Base-by-base conservation (phyloP, 2,113 vertebrate genomes). In the Notiomystis cincta region DNA sequence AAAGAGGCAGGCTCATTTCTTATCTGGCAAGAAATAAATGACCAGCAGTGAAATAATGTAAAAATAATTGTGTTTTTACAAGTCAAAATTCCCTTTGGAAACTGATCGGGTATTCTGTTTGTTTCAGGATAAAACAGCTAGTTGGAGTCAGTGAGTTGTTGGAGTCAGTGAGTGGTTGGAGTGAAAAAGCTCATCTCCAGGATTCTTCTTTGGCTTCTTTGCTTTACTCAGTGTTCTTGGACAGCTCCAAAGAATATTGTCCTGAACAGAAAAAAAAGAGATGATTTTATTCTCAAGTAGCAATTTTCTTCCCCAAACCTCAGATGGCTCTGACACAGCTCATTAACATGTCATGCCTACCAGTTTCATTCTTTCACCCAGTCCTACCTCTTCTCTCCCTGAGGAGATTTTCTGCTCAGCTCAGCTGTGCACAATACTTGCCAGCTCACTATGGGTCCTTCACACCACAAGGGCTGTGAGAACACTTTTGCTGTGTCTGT, bases 321-420 rank as follows among this genome's bases (percentile, higher is more conserved):
- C 92, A 94, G 80, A 93, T 95, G 92, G 79, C 71, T 89, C 37
- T 83, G 92, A 75, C 64, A 90, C 88, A 92, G 71, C 51, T 94
- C 92, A 95, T 96, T 96, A 92, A 58, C 71, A 33, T 62, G 60
- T 31, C 85, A 87, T 70, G 87, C 72, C 27, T 56, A 96, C 16
- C 10, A 53, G 66, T 77, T 94, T 87, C 56, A 54, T 35, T 94
- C 60, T 70, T 88, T 65, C 69, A 66, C 56, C 58, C 67, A 89
- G 33, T 86, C 42, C 40, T 81, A 89, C 82, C 51, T 94, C 66
- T 80, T 56, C 28, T 82, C 78, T 94, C 92, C 88, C 88, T 20
- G 44, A 90, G 89, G 87, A 82, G 71, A 62, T 88, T 77, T 95
- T 80, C 79, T 77, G 67, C 60, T 90, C 81, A 83, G 35, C 82